Evolutionary conservation across 2,888 invertebrate species (phyloP), one percentile per base, ranked within the genome.

Genomic region (Crocallis elinguaria): DNA sequence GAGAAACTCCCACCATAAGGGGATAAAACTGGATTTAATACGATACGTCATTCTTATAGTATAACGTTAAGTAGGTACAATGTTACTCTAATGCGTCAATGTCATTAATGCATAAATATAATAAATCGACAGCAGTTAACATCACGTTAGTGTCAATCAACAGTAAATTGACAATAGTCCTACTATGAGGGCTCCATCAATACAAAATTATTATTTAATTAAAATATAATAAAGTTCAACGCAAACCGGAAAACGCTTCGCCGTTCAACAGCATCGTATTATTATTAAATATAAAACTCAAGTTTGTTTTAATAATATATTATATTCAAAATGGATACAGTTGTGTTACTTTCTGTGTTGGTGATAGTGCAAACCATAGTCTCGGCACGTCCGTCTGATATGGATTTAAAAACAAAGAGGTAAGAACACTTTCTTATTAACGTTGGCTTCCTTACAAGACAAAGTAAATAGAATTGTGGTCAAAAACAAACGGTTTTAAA

Each of bases 101-200:
- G n/a, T n/a, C n/a, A n/a, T n/a, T n/a, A n/a, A n/a, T n/a, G n/a
- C n/a, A n/a, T n/a, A n/a, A n/a, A n/a, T n/a, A n/a, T n/a, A n/a
- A n/a, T n/a, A n/a, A n/a, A n/a, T n/a, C n/a, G n/a, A n/a, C n/a
- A n/a, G n/a, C n/a, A n/a, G n/a, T n/a, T n/a, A n/a, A n/a, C n/a
- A n/a, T n/a, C n/a, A n/a, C n/a, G n/a, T n/a, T n/a, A n/a, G n/a
- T n/a, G n/a, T n/a, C n/a, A n/a, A n/a, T n/a, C n/a, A n/a, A n/a
- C n/a, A n/a, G n/a, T n/a, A n/a, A n/a, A n/a, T n/a, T n/a, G n/a
- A n/a, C n/a, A n/a, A 75, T 73, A 75, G 74, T 70, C 70, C 71
- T 71, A 41, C 38, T 53, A 62, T 64, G 59, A 71, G 75, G 62
- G 62, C 16, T 69, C 71, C 71, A n/a, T 69, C 71, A 70, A n/a